Evolutionary conservation across 2,113 vertebrate genomes (phyloP), one percentile per base, ranked within the genome.

Genomic region (Dinomys branickii): DNA sequence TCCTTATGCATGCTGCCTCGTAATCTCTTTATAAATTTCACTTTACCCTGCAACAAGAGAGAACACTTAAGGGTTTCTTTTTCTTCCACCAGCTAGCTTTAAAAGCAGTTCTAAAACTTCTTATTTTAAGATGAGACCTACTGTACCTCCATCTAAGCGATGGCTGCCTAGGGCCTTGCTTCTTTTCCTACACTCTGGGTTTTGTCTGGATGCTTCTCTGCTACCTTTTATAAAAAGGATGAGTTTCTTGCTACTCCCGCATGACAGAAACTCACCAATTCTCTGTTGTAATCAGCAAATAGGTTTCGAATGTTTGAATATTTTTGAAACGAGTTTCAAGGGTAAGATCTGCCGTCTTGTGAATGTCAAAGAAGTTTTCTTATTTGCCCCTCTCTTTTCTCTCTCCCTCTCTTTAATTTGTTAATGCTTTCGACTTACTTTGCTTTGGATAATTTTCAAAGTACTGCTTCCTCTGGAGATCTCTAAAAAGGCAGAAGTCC

Each of bases 381-480:
- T 85, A 61, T 83, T 94, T 75, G 26, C 54, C 77, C 44, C 77
- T 97, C 92, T 94, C 33, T 88, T 83, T 47, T 93, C 38, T 75
- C 52, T 90, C 87, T 47, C 50, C 41, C 56, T 65, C 59, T 98
- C 98, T 98, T 97, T 98, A 98, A 98, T 98, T 98, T 98, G 98
- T 98, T 98, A 98, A 98, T 98, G 96, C 96, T 98, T 98, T 98
- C 96, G 97, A 98, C 98, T 98, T 99, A 98, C 97, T 99, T 98
- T 97, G 97, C 98, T 98, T 98, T 97, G 98, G 98, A 98, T 99
- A 98, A 98, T 98, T 98, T 99, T 99, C 98, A 99, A 99, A 99
- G 99, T 98, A 93, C 96, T 93, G 35, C 97, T 97, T 98, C 97
- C 98, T 96, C 94, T 89, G 92, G 98, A 99, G 98, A 98, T 96